Conservation (phyloP, 2,113 vertebrate genomes). For the rabbit (Oryctolagus cuniculus) region mOryCun1.1 NC_091444.1:25049001-25049500, state of each 20-base stretch:
- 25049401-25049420: slow-evolving; percentile 18
- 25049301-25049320: slow-evolving; percentile 3
- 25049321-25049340: slow-evolving; percentile 16
- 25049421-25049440: not conserved
- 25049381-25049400: not conserved
- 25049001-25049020: no score
- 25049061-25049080: not conserved
- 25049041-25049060: not conserved
- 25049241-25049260: slow-evolving; percentile 12
- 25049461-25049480: not conserved
- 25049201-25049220: not conserved
- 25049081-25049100: not conserved
- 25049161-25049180: not conserved
- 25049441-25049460: not conserved
- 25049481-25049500: not conserved
- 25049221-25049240: not conserved
- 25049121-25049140: not conserved
- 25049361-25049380: slow-evolving; percentile 11
- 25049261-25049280: not conserved
- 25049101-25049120: not conserved
- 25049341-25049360: slow-evolving; percentile 39
- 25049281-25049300: not conserved
- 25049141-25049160: not conserved
- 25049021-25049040: not conserved
- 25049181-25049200: not conserved